Evolutionary conservation across 2,797 vertebrate species (phyloP), one percentile per base, ranked within the genome.

Genomic region (Peromyscus nudipes): DNA sequence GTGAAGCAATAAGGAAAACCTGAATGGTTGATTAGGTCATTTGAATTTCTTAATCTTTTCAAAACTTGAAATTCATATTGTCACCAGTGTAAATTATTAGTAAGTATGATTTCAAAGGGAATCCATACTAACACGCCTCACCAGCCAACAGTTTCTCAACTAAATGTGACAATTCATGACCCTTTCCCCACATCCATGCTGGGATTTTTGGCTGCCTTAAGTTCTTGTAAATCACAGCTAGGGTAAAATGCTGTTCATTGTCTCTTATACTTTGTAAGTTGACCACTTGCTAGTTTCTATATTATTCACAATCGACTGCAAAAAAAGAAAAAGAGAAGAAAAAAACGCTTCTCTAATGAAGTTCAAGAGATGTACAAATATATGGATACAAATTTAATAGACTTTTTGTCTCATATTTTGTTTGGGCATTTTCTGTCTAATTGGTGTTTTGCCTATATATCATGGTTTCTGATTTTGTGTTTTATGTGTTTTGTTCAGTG

Each of bases 91-190:
- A 96, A 94, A 88, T 81, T 77, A 5, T 89, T 71, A 69, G 13
- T 29, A 13, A 46, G 3, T 29, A 21, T 81, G 46, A 84, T 94
- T 94, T 96, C 57, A 25, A 57, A 95, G 81, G 46, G 16, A 85
- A 80, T 85, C 27, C 9, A 52, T 89, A 79, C 93, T 86, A 82
- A 71, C 9, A 5, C 67, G 12, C 64, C 46, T 91, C 37, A 73
- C 3, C 29, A 60, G 12, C 12, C 11, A 60, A 37, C 5, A 57
- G 21, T 55, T 81, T 81, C 21, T 81, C 34, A 81, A 57, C 31
- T 81, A 81, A 81, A 37, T 60, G 31, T 81, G n/a, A 14, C 10
- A 81, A 27, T 81, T 81, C 11, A 25, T 37, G 34, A 37, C 3
- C 5, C 21, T 23, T 4, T 25, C 11, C 21, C 79, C 11, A 55